A percentile compares a stretch with the other conserved stretches of the same genome.
Conservation (phyloP, 2,888 invertebrate genomes). For the Melanostoma scalare region DNA sequence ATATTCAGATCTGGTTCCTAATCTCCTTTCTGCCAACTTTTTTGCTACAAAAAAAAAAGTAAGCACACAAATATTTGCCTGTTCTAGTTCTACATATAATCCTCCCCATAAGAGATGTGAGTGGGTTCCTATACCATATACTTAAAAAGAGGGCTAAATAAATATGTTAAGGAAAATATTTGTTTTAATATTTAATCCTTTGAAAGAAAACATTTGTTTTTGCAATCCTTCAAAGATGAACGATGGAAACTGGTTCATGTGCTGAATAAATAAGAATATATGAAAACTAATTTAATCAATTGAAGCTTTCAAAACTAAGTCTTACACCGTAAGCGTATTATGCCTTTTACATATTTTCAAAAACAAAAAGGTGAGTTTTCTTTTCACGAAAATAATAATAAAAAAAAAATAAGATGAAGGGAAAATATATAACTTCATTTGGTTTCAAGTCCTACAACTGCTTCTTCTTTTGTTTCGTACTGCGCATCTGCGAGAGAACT, state of each 20-base stretch:
- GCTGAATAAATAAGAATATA: constrained; percentile 46
- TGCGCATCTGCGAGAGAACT: constrained; percentile 36
- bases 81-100: constrained; percentile 51
- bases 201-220: constrained; percentile 26
- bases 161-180: not conserved
- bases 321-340: no score
- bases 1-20: constrained; percentile 22
- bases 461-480: not conserved
- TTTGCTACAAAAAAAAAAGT: constrained; percentile 19
- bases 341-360: no score
- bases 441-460: no score
- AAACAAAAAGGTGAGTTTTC: no score
- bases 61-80: constrained; percentile 67
- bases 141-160: not conserved
- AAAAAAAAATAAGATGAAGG: not conserved
- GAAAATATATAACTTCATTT: not conserved
- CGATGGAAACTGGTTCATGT: constrained; percentile 18
- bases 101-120: constrained; percentile 11
- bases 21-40: not conserved
- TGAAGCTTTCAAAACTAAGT: not conserved
- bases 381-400: constrained; percentile 3
- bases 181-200: constrained; percentile 51
- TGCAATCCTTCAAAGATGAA: constrained; percentile 10
- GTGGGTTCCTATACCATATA: constrained; percentile 5
- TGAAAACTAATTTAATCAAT: constrained; percentile 43